Base-by-base conservation (phyloP, 2,888 invertebrate species). In the Ditylenchus weischeri region DNA sequence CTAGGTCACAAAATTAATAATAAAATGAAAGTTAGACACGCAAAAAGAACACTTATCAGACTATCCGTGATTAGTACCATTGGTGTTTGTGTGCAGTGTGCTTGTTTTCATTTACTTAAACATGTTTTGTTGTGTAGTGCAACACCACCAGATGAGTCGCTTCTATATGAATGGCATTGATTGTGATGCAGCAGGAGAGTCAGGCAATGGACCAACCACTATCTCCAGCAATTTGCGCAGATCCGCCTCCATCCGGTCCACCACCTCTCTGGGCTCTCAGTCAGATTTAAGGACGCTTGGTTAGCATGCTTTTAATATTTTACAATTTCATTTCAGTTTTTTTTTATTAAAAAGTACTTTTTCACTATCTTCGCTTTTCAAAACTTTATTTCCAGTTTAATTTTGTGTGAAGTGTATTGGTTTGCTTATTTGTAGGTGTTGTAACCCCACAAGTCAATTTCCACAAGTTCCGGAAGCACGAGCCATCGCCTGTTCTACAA, bases 401-500 rank as follows among this genome's bases (percentile, higher is more conserved):
- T 3, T 23, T 59, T 59, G 36, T 59, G 59, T 59, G 59, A 21
- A 19, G 23, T 59, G 19, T 6, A 35, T 19, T 19, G 59, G 36
- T 36, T 36, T 59, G 29, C 19, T 36, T 21, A 23, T 59, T 77
- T 68, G 23, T 69, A 78, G 78, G 74, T 62, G 68, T 77, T 54
- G 73, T 77, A 19, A 69, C 66, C 10, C 69, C 75, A 13, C 65
- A 69, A 49, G 70, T 75, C 57, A 74, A 70, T 57, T 66, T 79
- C 47, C 75, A 71, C 66, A 64, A 68, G 35, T 79, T 79, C 74
- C 69, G 69, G 47, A 77, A 76, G 65, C 66, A 73, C 18, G 75
- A 79, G 66, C 79, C 79, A 38, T 78, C 77, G 10, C 79, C 79
- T 5, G 74, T 72, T 11, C 69, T 77, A 43, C 76, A 76, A 62